Base-by-base conservation (phyloP, 2,888 invertebrate genomes). In the Clistopyga incitator region DNA sequence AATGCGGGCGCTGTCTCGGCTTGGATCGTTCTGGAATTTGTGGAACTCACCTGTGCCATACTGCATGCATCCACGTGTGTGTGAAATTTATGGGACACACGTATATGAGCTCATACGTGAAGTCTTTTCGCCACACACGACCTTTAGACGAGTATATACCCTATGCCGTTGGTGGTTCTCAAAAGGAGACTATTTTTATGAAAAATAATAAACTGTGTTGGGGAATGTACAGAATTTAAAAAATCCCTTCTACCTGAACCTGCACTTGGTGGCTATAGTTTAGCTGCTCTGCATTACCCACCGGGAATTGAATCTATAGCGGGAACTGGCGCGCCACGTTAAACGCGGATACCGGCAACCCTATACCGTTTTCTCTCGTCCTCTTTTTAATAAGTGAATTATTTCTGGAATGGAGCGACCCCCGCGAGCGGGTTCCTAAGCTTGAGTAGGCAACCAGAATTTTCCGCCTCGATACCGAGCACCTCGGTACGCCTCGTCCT, bases 1-100 rank as follows among this genome's bases (percentile, higher is more conserved):
- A 90, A 90, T 91, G 84, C 84, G 78, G 82, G 86, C 86, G 65
- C 74, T 84, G 82, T 82, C 83, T 70, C 61, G 59, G 52, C 50
- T 65, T 38, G 29, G 78, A 84, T 88, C 87, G 82, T 80, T 81
- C 82, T 82, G 87, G 88, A 90, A 91, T 90, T 88, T 84, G 85
- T 54, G 77, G 74, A 83, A 84, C 80, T 82, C 81, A 72, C 67
- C 74, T 23, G 61, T 20, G 25, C 18, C 47, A 45, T 56, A 45
- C 42, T 18, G 56, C 56, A 38, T n/a, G 20, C 42, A 56, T 61
- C 29, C 23, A 70, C 13, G 70, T 18, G 38, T 74, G 34, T 47
- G 42, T 50, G 52, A n/a, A 52, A 72, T 81, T 77, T 74, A 52
- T 47, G 45, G 47, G 64, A 45, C n/a, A 45, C 52, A 59, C 29